Base-by-base conservation (phyloP, 2,888 invertebrate species). In the Drosophila testacea region DNA sequence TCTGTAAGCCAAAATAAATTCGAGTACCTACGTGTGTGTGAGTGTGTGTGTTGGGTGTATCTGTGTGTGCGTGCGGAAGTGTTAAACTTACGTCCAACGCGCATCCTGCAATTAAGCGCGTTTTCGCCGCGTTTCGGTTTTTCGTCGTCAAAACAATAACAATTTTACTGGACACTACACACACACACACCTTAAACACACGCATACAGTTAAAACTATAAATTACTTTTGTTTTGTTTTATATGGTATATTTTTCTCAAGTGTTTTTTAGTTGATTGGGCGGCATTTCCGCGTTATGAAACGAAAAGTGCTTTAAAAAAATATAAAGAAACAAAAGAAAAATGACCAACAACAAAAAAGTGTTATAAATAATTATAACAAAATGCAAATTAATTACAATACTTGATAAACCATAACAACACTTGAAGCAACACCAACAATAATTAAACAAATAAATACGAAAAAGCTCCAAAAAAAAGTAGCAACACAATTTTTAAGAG, bases 361-460 rank as follows among this genome's bases (percentile, higher is more conserved):
- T 62, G 64, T 36, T 51, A 55, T 60, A 50, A 73, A 59, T 47
- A 80, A 74, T 61, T 61, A 55, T 70, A 80, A 71, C 52, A 52
- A 85, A 85, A 80, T 83, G 72, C 75, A 88, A 83, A 74, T 85
- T 60, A 85, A 83, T 78, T 73, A 68, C 67, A 59, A 51, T 54
- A 68, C 51, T 59, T 54, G 62, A 67, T 55, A 66, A 69, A 76
- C 46, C 47, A 57, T 28, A 22, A 48, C 16, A 57, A 63, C 73
- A 60, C 36, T 69, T 47, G 5, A 46, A 39, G 30, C 1, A 47
- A 61, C 28, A 34, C 22, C 22, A 22, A 22, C 22, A 22, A 22
- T 22, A 22, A 3, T 22, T 38, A 38, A 56, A 62, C 16, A 54
- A 65, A 48, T 51, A 46, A 42, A 57, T n/a, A 11, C 9, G 41